Evolutionary conservation across 1,140 invertebrate genomes (phyloP), one percentile per base, ranked within the genome.

Genomic region (Bombus breviceps): DNA sequence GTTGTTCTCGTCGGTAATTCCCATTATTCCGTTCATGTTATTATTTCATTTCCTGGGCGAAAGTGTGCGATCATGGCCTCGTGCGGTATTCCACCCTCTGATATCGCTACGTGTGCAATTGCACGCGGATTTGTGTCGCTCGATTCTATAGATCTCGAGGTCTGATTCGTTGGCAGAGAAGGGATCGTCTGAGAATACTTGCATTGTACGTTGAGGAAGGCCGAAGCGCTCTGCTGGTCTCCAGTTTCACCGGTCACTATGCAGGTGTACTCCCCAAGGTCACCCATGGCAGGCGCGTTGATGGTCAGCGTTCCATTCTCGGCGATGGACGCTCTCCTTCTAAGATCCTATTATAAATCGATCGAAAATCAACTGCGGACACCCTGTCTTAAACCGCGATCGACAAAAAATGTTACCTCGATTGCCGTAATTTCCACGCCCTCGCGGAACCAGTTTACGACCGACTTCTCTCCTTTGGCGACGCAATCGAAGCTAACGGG

Each of bases 141-240:
- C 72, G 28, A 53, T 53, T 73, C n/a, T 47, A 73, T 59, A 41
- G 15, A n/a, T 81, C 28, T 59, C 34, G 18, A 32, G 41, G 28
- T 2, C 22, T 15, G 10, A 25, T 12, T 39, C 25, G 68, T 71
- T 71, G 22, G 34, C 34, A 32, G 6, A 13, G 13, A 32, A n/a
- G 15, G 32, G 32, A 34, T 34, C 13, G 15, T 68, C 3, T 1
- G 71, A 37, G 41, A 22, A 64, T 81, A 96, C 97, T 97, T 95
- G 99, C 98, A 99, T 96, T 99, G 98, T 87, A 99, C 98, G 94
- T 99, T 98, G 74, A 99, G 96, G 95, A 97, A 99, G 73, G 98
- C 98, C 79, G 96, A 97, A 53, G 98, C 98, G 89, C 96, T 97
- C 94, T 99, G 98, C 83, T 97, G 96, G 89, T 97, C 97, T 22